Conservation (phyloP, 2,113 vertebrate genomes). For the Chloroceryle aenea region DNA sequence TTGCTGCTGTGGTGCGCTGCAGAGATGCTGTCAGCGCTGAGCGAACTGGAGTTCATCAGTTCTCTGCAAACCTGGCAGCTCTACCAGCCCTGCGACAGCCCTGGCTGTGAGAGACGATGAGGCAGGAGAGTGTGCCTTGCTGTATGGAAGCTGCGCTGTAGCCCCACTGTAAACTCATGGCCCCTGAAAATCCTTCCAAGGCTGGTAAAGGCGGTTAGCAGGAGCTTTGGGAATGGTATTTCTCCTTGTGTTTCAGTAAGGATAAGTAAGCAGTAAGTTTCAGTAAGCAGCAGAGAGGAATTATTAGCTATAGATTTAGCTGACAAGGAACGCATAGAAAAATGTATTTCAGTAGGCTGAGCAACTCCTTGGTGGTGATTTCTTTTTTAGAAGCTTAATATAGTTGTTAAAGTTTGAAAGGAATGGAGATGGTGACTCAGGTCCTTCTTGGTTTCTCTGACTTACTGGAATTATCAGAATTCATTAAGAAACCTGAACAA, state of each 20-base stretch:
- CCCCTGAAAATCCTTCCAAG: not conserved
- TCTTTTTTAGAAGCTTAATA: not conserved
- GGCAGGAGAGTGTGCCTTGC: not conserved
- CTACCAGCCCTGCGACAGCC: not conserved
- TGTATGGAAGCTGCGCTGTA: not conserved
- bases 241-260: not conserved
- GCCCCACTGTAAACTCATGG: accelerated
- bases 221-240: not conserved
- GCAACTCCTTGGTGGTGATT: not conserved
- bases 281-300: not conserved
- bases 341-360: not conserved
- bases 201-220: not conserved
- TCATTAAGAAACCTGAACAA: slow-evolving; percentile 9
- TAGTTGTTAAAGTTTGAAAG: slow-evolving; percentile 8
- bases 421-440: not conserved
- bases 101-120: accelerated
- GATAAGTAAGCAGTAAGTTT: not conserved
- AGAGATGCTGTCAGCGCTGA: accelerated
- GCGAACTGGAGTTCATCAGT: not conserved
- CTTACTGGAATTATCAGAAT: not conserved
- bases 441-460: not conserved
- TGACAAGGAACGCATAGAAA: not conserved
- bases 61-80: not conserved
- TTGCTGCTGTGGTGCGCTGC: accelerated
- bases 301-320: slow-evolving; percentile 35